These are phyloP conservation scores for Scolanthus callimorphus DNA, from an alignment of 92 coral and sea anemone genomes.

Conservation along the genomic window DNA sequence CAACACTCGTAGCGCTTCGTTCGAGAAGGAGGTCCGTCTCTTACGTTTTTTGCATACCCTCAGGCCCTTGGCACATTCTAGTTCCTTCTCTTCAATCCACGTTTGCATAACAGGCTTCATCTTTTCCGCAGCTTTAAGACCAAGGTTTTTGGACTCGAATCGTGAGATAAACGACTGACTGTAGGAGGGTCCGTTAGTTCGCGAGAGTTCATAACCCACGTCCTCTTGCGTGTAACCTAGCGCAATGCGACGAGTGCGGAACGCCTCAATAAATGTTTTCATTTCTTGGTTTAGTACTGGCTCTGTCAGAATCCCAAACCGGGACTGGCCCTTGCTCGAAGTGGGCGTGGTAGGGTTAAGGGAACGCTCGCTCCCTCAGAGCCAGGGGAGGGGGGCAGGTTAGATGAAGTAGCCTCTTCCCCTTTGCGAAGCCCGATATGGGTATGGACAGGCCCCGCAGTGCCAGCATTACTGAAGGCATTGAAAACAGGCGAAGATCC, in stretches of 20 bases:
- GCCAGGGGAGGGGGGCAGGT: conserved; percentile 13
- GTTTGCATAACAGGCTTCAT: conserved; percentile 97
- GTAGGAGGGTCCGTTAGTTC: conserved; percentile 90
- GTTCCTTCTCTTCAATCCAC: conserved; percentile 95
- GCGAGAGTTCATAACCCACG: conserved; percentile 93
- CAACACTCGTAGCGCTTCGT: conserved; percentile 74
- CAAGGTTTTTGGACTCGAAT: conserved; percentile 97
- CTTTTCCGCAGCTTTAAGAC: conserved; percentile 96
- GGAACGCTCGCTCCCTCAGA: conserved; percentile 23
- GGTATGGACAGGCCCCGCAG: conserved; percentile 44
- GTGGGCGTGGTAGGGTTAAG: conserved; percentile 31
- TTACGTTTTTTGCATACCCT: conserved; percentile 96
- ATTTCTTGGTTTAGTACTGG: conserved; percentile 77
- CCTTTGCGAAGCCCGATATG: conserved; percentile 44
- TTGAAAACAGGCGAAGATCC: conserved; percentile 11
- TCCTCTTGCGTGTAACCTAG: conserved; percentile 97
- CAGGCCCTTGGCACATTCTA: conserved; percentile 87
- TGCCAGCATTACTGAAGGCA: conserved; percentile 8
- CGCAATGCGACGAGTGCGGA: conserved; percentile 91
- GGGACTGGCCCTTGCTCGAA: conserved; percentile 26
- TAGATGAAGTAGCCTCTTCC: conserved; percentile 23
- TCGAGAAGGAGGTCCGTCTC: conserved; percentile 91
- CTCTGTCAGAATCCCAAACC: conserved; percentile 78
- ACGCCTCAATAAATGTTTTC: conserved; percentile 92
- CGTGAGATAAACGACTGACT: conserved; percentile 98